Base-by-base conservation (phyloP, 2,888 invertebrate genomes). In the Fragum fragum region DNA sequence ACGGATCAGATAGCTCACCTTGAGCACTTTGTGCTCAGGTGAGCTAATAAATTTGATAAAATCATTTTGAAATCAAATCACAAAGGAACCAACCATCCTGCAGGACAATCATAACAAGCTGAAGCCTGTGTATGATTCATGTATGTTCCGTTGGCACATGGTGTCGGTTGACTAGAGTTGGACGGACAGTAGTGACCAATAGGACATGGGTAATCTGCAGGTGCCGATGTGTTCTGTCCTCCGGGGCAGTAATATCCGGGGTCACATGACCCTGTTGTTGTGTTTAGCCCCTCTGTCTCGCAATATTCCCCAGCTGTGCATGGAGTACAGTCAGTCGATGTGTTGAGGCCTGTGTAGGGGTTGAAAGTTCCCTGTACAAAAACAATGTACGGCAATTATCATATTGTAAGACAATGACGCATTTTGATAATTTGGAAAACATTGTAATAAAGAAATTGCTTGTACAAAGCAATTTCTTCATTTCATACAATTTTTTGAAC, bases 61-160 rank as follows among this genome's bases (percentile, higher is more conserved):
- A n/a, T n/a, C n/a, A n/a, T n/a, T n/a, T n/a, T n/a, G n/a, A n/a
- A n/a, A n/a, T n/a, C n/a, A n/a, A n/a, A n/a, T n/a, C n/a, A n/a
- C n/a, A n/a, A n/a, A n/a, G n/a, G n/a, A 23, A 71, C 91, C 84
- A 81, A 93, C 93, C 93, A 93, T 85, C 93, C 93, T 11, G 85
- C 88, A 1, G 91, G 92, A 74, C 94, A 94, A 26, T 83, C 87
- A 73, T 92, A 91, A 76, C 94, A 93, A 47, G 85, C 85, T 9
- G 88, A 78, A 1, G 87, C 90, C 81, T 87, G 86, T 6, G 92
- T 91, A 70, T 91, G 90, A 78, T 92, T 92, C 90, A 91, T 92
- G 87, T 86, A 92, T 1, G 92, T 93, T 16, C 94, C 94, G 79
- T 92, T 91, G n/a, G 88, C 87, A 84, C 94, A 94, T 2, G 92